phyloP scores from a whole-genome alignment of 2,888 invertebrate genomes.

The Mythimna lalbum region DNA sequence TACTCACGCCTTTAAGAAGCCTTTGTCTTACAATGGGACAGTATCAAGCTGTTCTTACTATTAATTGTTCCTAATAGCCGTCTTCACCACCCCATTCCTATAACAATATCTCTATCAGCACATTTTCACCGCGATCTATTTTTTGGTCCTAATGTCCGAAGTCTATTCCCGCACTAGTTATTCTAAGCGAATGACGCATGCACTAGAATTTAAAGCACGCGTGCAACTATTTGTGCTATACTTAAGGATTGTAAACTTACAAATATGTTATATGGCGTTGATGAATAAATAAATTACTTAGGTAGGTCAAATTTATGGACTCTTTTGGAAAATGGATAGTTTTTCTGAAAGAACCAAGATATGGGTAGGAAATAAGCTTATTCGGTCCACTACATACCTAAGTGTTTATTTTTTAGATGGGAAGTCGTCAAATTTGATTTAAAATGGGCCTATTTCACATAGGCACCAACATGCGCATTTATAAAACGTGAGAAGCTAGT shows the following conservation, averaged over 20 bases:
- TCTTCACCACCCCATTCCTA: not conserved
- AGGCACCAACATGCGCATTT: too few relatives aligned
- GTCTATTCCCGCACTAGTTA: slow-evolving; percentile 46
- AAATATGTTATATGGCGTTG: slow-evolving; percentile 8
- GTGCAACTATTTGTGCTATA: slow-evolving; percentile 39
- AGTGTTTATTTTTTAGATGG: too few relatives aligned
- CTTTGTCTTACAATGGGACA: too few relatives aligned
- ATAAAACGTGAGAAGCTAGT: too few relatives aligned
- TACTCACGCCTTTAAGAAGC: too few relatives aligned
- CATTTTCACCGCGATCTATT: slow-evolving; percentile 23
- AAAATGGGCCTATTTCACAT: too few relatives aligned
- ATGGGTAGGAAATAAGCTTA: too few relatives aligned
- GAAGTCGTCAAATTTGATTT: too few relatives aligned
- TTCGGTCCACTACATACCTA: too few relatives aligned
- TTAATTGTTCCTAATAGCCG: not conserved
- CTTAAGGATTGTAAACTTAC: slow-evolving; percentile 41
- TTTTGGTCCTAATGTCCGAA: slow-evolving; percentile 46
- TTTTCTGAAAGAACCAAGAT: too few relatives aligned
- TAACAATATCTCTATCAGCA: slow-evolving; percentile 25
- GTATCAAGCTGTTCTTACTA: not conserved
- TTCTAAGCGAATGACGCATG: slow-evolving; percentile 57
- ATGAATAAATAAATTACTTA: slow-evolving; percentile 1
- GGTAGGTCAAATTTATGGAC: not conserved
- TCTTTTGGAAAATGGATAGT: too few relatives aligned
- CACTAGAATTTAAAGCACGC: slow-evolving; percentile 47